Evolutionary conservation across 2,888 invertebrate genomes (phyloP).

Genomic region (Rugalucina vietnamica): DNA sequence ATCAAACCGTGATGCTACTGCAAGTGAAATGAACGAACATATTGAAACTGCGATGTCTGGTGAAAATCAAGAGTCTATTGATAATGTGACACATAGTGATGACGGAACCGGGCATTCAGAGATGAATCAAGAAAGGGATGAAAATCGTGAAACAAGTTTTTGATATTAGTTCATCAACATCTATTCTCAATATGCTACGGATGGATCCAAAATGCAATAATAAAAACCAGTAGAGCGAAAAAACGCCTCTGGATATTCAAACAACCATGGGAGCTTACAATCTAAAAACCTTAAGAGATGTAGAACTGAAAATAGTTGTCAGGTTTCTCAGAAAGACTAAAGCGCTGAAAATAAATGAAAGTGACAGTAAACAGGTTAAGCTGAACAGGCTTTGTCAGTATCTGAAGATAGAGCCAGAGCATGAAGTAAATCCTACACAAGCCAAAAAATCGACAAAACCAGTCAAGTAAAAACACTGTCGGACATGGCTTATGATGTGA

Average conservation of each 20-base stretch:
- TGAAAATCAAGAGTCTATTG: not conserved
- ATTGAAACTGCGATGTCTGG: not conserved
- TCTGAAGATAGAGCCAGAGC: not conserved
- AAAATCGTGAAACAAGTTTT: not conserved
- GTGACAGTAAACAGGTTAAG: conserved; percentile 15
- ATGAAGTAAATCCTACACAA: too few relatives aligned
- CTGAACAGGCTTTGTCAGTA: not conserved
- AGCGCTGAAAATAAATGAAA: conserved; percentile 10
- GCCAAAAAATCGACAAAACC: too few relatives aligned
- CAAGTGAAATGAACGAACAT: not conserved
- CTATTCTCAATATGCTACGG: conserved; percentile 8
- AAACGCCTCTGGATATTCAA: not conserved
- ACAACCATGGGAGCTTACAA: not conserved
- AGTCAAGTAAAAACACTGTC: too few relatives aligned
- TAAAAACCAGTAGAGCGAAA: conserved; percentile 4
- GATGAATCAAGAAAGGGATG: not conserved
- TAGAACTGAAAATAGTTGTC: conserved; percentile 17
- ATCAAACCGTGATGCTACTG: not conserved
- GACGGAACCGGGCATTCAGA: not conserved
- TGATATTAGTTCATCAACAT: not conserved
- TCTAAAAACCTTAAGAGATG: not conserved
- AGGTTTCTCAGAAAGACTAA: conserved; percentile 28
- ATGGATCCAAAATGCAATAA: conserved; percentile 19
- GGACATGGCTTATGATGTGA: too few relatives aligned
- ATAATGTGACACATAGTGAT: not conserved